Evolutionary conservation across 30 jellyfish, hydroid and myxozoan genomes (phyloP).

Genomic region (Hydractinia symbiolongicarpus): DNA sequence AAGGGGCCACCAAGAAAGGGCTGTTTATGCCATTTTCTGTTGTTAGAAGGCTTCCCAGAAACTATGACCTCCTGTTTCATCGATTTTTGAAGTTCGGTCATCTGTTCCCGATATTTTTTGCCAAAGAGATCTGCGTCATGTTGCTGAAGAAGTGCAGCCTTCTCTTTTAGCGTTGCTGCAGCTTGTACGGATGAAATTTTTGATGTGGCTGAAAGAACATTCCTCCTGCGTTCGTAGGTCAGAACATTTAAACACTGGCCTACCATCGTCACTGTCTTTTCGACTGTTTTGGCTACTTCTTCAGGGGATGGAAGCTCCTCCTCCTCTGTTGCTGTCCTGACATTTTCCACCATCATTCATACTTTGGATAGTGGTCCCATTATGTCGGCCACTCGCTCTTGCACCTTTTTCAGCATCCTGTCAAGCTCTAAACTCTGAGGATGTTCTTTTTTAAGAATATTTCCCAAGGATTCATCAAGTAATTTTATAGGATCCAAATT

Average conservation of each 20-base stretch:
- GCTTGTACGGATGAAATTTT: not conserved
- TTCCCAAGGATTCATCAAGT: not conserved
- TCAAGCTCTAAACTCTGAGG: not conserved
- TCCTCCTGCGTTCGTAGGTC: not conserved
- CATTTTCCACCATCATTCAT: not conserved
- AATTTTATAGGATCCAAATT: not conserved
- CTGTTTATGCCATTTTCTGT: fast-evolving
- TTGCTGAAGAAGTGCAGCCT: not conserved
- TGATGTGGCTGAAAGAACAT: not conserved
- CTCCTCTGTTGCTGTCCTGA: not conserved
- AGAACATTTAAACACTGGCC: not conserved
- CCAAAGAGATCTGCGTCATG: not conserved
- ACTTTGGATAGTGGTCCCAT: slow-evolving; percentile 2
- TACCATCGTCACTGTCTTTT: not conserved
- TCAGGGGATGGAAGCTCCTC: not conserved
- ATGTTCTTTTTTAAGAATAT: not conserved
- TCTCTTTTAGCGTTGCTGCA: not conserved
- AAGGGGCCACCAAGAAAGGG: not conserved
- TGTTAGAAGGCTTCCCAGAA: not conserved
- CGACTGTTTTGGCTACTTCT: not conserved
- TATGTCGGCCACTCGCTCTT: too few relatives aligned
- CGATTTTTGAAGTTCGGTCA: not conserved
- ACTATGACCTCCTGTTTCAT: not conserved
- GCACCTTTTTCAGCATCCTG: not conserved
- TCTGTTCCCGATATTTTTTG: not conserved